Conservation (phyloP, 2,113 vertebrate genomes). For the Cyanoramphus novaezelandiae region DNA sequence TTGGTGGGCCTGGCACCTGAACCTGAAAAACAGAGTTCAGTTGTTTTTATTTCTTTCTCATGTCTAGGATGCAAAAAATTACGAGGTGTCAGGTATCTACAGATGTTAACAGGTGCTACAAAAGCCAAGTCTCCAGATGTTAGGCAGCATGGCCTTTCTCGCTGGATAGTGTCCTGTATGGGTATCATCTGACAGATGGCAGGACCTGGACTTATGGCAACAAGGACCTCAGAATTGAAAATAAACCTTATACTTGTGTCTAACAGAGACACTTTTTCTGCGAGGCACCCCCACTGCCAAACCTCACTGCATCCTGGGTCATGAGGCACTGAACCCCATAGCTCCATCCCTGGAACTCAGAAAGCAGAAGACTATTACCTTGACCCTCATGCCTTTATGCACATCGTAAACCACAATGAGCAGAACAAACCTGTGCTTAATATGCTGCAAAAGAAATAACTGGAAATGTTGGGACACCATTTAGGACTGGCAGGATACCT, state of each 20-base stretch:
- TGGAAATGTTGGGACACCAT: not conserved
- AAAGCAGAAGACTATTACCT: not conserved
- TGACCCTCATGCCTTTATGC: not conserved
- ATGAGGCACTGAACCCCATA: not conserved
- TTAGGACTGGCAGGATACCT: not conserved
- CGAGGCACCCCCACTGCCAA: not conserved
- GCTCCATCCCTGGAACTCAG: not conserved
- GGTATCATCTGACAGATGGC: no score
- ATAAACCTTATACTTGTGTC: not conserved
- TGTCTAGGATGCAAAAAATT: not conserved
- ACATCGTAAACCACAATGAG: not conserved
- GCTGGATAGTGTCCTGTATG: not conserved
- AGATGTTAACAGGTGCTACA: not conserved
- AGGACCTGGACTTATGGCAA: not conserved
- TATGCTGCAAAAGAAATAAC: not conserved
- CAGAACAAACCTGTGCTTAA: not conserved
- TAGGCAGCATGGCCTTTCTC: not conserved
- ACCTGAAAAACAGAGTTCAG: not conserved
- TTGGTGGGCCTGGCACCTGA: not conserved
- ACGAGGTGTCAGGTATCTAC: not conserved
- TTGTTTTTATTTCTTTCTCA: not conserved
- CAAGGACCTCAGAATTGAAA: not conserved
- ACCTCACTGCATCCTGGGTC: not conserved
- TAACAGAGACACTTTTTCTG: not conserved
- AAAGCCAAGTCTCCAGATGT: not conserved